Base-by-base conservation (phyloP, 1,140 invertebrate species). In the Panulirus ornatus region DNA sequence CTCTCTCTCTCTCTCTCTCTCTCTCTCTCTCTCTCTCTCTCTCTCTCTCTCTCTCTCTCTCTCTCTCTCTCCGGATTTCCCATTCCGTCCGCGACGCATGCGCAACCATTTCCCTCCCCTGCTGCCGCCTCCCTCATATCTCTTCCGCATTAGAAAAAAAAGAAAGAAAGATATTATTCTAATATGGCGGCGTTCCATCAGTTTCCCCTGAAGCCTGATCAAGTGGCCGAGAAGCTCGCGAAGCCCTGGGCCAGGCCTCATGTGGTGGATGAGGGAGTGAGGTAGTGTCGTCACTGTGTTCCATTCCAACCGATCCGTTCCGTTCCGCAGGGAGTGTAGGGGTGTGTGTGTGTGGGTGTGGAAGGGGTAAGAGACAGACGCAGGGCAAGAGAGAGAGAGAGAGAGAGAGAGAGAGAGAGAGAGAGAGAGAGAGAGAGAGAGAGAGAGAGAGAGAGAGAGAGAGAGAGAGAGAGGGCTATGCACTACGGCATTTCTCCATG, bases 1-100 rank as follows among this genome's bases (percentile, higher is more conserved):
- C n/a, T 78, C 6, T 79, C 36, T 79, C 2, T 79, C 36, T 79
- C 76, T 5, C 36, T 40, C 42, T 40, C 36, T 79, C 78, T 81
- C 78, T 81, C n/a, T 2, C 51, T 3, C 27, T 11, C 42, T 66
- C 58, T 38, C 54, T 38, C 6, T n/a, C n/a, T n/a, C 58, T 1
- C 47, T 34, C 47, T 36, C 58, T 27, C 34, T 84, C 9, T 54
- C 54, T 66, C 30, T 42, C 34, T 70, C 30, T 70, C 0, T 84
- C 14, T 0, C 63, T 84, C 81, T 70, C 58, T 66, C 75, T 1
- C 75, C 2, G 11, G 11, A 14, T 44, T 19, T 19, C 40, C 27
- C 40, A 8, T 36, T 78, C 75, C 11, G 14, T 78, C 40, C 14
- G 8, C 27, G 8, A 9, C 40, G 8, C 75, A 34, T 30, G 8